These are phyloP conservation scores for Hemiscyllium ocellatum DNA, from an alignment of 2,113 vertebrate genomes.

Conservation along the genomic window DNA sequence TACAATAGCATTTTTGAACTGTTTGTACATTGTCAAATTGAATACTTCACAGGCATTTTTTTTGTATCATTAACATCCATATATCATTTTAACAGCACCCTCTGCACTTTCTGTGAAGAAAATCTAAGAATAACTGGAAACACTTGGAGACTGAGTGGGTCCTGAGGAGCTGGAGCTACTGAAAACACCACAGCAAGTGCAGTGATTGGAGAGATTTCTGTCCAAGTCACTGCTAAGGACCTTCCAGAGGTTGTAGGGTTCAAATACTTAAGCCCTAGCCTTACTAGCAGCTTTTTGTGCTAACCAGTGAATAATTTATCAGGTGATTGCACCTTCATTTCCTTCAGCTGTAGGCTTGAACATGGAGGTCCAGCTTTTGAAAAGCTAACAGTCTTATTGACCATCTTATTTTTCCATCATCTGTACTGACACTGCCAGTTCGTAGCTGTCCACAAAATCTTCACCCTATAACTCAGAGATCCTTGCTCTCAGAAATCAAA, in stretches of 20 bases:
- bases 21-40: constrained; percentile 32
- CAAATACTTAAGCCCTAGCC: neutral
- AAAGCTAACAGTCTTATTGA: neutral
- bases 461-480: neutral
- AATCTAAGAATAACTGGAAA: constrained; percentile 18
- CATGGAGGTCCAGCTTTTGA: too few species aligned
- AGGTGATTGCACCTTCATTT: neutral
- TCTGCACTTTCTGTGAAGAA: neutral
- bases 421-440: neutral
- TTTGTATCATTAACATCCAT: neutral
- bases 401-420: neutral
- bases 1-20: constrained; percentile 37
- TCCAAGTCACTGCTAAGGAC: neutral
- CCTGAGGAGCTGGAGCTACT: neutral
- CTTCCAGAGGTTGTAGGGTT: neutral
- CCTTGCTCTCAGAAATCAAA: neutral
- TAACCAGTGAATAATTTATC: neutral
- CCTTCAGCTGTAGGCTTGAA: too few species aligned
- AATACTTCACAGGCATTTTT: constrained; percentile 34
- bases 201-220: neutral
- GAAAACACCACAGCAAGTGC: neutral
- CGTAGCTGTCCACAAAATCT: neutral
- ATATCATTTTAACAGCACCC: constrained; percentile 27
- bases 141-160: neutral
- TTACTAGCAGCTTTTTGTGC: neutral